These are phyloP conservation scores for Hippocampus kuda DNA, from an alignment of 2,797 vertebrate genomes.

Conservation along the genomic window DNA sequence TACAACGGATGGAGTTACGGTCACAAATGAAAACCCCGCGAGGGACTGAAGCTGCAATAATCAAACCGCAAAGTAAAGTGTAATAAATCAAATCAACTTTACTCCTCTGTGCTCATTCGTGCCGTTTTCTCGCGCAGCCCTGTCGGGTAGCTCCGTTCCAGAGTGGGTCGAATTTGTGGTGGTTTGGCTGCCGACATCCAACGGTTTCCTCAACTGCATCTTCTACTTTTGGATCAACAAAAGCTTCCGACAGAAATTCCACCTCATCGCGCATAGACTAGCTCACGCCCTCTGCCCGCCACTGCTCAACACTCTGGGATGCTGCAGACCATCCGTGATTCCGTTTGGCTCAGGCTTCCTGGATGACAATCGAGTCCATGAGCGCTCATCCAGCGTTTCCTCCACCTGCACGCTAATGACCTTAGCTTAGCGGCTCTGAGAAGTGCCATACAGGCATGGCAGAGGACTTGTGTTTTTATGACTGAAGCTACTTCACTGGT, in stretches of 20 bases:
- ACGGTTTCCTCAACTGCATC: conserved; percentile 83
- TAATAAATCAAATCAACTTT: background rate
- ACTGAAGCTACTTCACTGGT: background rate
- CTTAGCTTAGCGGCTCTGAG: conserved; percentile 36
- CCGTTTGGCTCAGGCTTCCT: conserved; percentile 38
- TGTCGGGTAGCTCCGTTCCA: conserved; percentile 62
- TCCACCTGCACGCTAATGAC: conserved; percentile 68
- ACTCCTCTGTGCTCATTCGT: conserved; percentile 2
- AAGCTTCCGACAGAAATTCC: conserved; percentile 75
- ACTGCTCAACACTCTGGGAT: conserved; percentile 33
- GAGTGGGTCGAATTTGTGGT: conserved; percentile 80
- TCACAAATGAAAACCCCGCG: too few relatives aligned
- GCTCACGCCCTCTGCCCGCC: conserved; percentile 51
- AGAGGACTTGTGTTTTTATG: conserved; percentile 6
- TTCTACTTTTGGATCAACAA: conserved; percentile 84
- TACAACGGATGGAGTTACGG: too few relatives aligned
- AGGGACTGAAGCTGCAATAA: too few relatives aligned
- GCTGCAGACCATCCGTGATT: conserved; percentile 15
- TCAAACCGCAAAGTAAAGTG: background rate
- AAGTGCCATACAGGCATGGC: background rate
- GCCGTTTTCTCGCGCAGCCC: conserved; percentile 52
- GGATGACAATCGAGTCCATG: conserved; percentile 57
- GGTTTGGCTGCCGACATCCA: conserved; percentile 79
- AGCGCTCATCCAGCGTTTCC: conserved; percentile 70
- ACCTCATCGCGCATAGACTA: conserved; percentile 53